Base-by-base conservation (phyloP, 2,888 invertebrate species). In the Brachylomia viminalis region DNA sequence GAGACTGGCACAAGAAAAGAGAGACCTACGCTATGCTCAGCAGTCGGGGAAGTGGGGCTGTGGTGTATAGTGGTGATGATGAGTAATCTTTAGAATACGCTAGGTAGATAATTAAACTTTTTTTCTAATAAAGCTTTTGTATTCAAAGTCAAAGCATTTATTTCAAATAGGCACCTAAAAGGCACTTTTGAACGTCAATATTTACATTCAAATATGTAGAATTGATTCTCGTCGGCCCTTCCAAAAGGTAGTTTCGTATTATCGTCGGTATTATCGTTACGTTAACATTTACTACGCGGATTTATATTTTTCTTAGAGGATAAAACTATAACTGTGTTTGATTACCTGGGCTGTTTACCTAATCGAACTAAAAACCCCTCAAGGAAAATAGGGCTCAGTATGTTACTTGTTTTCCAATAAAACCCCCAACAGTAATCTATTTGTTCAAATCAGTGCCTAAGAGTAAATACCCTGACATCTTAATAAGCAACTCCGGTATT, bases 351-450 rank as follows among this genome's bases (percentile, higher is more conserved):
- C 27, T 56, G 56, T 15, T 27, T 27, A 52, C 52, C n/a, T 23
- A 20, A 20, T 49, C 15, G 10, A 47, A 38, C 15, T 38, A 38
- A 59, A 69, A 74, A 23, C n/a, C 47, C 33, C 27, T 64, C 27
- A 49, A 64, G 64, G 47, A 72, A 65, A 72, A 72, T 23, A 47
- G 27, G 52, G 13, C 0, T 38, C 8, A 52, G n/a, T 27, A n/a
- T 13, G 8, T 27, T 30, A 54, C 17, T 45, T 33, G n/a, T 54
- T 17, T 64, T 54, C 20, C 4, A 64, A 72, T 38, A 58, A 72
- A 54, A 75, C 38, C 15, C 56, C 47, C 20, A 45, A 45, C 20
- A 52, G 20, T 33, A 73, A 59, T 27, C 17, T 5, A 30, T 42
- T 27, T 30, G 17, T n/a, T 10, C 4, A 47, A 20, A 27, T 30